These are phyloP conservation scores for Hyles lineata DNA, from an alignment of 2,888 invertebrate genomes.

Conservation along the genomic window DNA sequence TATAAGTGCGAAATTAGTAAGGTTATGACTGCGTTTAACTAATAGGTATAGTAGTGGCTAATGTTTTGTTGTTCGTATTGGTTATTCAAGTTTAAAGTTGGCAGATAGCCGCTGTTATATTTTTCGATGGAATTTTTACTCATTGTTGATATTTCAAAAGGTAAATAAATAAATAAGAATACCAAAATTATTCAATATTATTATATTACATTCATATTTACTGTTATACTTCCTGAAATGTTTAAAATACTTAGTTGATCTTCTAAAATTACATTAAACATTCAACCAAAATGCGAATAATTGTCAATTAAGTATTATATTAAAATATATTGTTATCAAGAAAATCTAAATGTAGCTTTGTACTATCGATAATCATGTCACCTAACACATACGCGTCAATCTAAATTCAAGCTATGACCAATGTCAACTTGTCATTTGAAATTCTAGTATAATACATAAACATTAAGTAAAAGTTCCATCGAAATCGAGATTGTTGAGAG, in stretches of 20 bases:
- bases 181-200: background rate
- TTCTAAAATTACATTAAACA: no score
- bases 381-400: no score
- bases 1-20: background rate
- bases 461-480: constrained; percentile 48
- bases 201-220: no score
- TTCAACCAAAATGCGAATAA: no score
- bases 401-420: no score
- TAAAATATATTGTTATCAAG: no score
- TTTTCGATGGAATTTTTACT: constrained; percentile 52
- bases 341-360: no score
- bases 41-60: background rate
- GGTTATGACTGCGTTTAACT: background rate
- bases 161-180: background rate
- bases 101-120: constrained; percentile 50
- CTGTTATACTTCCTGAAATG: no score
- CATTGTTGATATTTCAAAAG: constrained; percentile 35
- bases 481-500: constrained; percentile 59
- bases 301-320: no score
- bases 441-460: background rate
- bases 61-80: background rate
- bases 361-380: no score
- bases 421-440: no score
- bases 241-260: no score
- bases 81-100: background rate